Evolutionary conservation across 2,888 invertebrate species (phyloP).

Genomic region (Synanthedon formicaeformis): DNA sequence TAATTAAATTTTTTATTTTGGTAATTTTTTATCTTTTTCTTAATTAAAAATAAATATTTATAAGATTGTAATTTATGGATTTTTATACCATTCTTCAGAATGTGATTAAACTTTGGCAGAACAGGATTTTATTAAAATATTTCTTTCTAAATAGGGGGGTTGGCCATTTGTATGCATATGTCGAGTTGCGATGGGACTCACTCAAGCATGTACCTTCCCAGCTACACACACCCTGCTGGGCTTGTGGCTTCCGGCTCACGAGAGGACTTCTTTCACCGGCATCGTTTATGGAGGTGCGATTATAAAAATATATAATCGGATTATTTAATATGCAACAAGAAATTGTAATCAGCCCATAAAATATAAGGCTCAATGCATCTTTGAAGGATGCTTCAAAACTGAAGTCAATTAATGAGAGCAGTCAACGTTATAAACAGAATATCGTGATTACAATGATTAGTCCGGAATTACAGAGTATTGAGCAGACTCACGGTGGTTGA

Average conservation of each 20-base stretch:
- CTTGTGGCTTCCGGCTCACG: slow-evolving; percentile 74
- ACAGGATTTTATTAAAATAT: too few relatives aligned
- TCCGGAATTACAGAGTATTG: not conserved
- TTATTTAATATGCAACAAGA: too few relatives aligned
- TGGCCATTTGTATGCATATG: slow-evolving; percentile 72
- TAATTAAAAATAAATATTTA: too few relatives aligned
- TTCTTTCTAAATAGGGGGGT: slow-evolving; percentile 35
- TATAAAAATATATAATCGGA: not conserved
- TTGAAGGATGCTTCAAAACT: too few relatives aligned
- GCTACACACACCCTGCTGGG: slow-evolving; percentile 74
- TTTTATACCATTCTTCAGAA: too few relatives aligned
- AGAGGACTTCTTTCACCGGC: slow-evolving; percentile 61
- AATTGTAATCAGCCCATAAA: too few relatives aligned
- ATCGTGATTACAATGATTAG: not conserved
- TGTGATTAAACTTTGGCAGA: too few relatives aligned
- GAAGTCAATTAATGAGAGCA: not conserved
- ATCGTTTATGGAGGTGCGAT: slow-evolving; percentile 66
- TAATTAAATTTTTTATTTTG: slow-evolving; percentile 10
- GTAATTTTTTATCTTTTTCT: slow-evolving; percentile 4
- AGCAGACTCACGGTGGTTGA: not conserved
- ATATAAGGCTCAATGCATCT: too few relatives aligned
- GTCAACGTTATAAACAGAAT: not conserved
- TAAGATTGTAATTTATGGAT: too few relatives aligned
- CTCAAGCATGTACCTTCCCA: slow-evolving; percentile 75
- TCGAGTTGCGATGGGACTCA: slow-evolving; percentile 76